phyloP scores from a whole-genome alignment of 2,113 vertebrate genomes.

The Phalacrocorax brasilianus region DNA sequence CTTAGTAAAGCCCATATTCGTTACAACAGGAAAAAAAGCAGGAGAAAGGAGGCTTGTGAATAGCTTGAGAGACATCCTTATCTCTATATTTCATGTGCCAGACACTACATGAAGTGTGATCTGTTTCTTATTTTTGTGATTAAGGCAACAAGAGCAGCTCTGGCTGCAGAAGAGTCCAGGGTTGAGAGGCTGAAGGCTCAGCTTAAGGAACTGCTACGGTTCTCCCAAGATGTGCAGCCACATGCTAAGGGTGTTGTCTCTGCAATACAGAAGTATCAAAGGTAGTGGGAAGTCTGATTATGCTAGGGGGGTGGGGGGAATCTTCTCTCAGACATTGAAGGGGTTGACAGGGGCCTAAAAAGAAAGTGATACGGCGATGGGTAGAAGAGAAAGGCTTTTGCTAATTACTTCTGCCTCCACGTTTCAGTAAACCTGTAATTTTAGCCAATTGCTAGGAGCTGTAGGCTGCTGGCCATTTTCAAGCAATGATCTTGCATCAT shows the following conservation, averaged over 20 bases:
- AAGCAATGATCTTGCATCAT: not conserved
- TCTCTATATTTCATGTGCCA: not conserved
- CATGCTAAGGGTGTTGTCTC: constrained; percentile 81
- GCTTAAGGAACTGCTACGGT: constrained; percentile 85
- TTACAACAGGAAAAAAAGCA: not conserved
- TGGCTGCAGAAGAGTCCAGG: constrained; percentile 80
- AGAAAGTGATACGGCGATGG: not conserved
- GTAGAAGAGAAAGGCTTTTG: not conserved
- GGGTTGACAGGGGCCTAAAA: not conserved
- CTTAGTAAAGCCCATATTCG: not conserved
- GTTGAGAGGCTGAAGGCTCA: constrained; percentile 82
- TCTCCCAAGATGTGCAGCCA: constrained; percentile 76
- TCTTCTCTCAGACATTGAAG: not conserved
- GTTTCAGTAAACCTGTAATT: not conserved
- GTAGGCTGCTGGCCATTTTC: constrained; percentile 19
- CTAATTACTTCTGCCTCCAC: not conserved
- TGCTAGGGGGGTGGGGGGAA: not conserved
- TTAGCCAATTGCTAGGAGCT: not conserved
- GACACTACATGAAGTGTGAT: not conserved
- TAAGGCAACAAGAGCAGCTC: constrained; percentile 76
- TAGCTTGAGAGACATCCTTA: not conserved
- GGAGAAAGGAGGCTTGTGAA: not conserved
- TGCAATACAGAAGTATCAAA: constrained; percentile 86
- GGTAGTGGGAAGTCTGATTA: constrained; percentile 68
- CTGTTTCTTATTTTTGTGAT: not conserved